phyloP scores from a whole-genome alignment of 2,113 vertebrate species.

The Pycnonotus jocosus region DNA sequence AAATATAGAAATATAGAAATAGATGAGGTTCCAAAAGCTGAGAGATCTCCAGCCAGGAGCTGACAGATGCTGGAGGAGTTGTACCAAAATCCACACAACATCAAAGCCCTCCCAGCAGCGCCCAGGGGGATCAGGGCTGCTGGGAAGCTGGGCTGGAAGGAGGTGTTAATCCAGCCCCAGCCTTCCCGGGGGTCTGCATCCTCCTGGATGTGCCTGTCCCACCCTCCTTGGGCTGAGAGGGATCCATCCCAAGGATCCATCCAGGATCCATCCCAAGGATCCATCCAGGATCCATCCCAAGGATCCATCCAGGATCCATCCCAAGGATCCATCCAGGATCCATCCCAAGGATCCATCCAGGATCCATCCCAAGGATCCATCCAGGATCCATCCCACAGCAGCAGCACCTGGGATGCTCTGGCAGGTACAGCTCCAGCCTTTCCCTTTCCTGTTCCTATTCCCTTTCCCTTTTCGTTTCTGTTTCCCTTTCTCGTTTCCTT shows the following conservation, averaged over 20 bases:
- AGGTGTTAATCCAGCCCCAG: neutral
- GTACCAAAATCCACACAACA: neutral
- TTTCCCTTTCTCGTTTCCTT: neutral
- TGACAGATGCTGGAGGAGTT: neutral
- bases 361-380: too few species aligned
- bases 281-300: neutral
- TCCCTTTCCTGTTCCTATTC: neutral
- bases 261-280: too few species aligned
- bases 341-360: too few species aligned
- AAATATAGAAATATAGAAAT: neutral
- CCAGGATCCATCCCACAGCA: rapidly evolving
- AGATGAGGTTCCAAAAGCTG: neutral
- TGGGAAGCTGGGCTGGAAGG: neutral
- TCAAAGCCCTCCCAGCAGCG: neutral
- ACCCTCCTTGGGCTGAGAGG: neutral
- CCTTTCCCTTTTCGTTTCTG: neutral
- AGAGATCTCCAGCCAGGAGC: neutral
- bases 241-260: neutral
- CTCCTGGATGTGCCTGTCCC: too few species aligned
- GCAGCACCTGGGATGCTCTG: neutral
- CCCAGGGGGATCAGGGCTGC: neutral
- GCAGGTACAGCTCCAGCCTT: neutral
- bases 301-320: too few species aligned
- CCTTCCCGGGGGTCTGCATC: neutral
- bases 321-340: too few species aligned